These are phyloP conservation scores for Hydraecia micacea DNA, from an alignment of 2,888 invertebrate species.

Conservation along the genomic window DNA sequence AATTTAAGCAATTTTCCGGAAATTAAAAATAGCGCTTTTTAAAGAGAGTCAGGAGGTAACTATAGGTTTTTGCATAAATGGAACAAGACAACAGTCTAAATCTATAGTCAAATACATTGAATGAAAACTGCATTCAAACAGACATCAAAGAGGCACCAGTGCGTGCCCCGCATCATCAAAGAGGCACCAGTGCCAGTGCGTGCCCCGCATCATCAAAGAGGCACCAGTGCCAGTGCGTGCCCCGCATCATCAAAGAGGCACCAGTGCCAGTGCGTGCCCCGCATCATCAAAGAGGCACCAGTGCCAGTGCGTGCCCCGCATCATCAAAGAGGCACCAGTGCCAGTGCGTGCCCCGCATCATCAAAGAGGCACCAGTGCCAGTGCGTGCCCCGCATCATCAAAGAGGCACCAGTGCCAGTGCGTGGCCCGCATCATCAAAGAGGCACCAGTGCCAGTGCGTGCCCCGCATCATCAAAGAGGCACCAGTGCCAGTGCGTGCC, in stretches of 20 bases:
- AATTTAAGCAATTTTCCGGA: neutral
- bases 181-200: too few species aligned
- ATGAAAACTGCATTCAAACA: neutral
- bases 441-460: too few species aligned
- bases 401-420: neutral
- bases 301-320: too few species aligned
- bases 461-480: constrained; percentile 4
- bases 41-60: neutral
- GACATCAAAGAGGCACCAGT: neutral
- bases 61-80: neutral
- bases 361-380: neutral
- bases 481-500: too few species aligned
- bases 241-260: constrained; percentile 6
- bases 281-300: constrained; percentile 7
- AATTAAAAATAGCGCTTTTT: neutral
- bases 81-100: neutral
- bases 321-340: constrained; percentile 1
- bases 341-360: neutral
- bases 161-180: neutral
- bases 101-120: neutral
- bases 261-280: too few species aligned
- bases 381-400: neutral
- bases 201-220: constrained; percentile 2
- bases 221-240: too few species aligned
- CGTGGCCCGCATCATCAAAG: constrained; percentile 3